Evolutionary conservation across 2,888 invertebrate genomes (phyloP), one percentile per base, ranked within the genome.

Genomic region (Parnassius glacialis): DNA sequence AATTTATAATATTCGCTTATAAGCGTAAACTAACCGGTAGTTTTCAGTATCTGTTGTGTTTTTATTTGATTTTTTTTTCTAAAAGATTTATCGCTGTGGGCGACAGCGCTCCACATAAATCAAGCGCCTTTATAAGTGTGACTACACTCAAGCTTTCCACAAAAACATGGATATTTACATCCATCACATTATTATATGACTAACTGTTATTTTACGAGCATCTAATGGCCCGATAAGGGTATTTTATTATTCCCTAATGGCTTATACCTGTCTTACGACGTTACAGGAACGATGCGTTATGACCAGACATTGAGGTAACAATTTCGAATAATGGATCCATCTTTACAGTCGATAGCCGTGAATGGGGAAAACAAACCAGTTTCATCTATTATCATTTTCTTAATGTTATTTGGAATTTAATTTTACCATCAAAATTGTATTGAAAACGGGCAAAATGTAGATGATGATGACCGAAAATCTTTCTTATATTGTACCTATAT

Each of bases 201-300:
- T 90, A 90, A 91, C 89, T 87, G 90, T 90, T 90, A 91, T 90
- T 91, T 91, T 90, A 91, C 81, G 90, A 89, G 85, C 84, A 75
- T 81, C 84, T 90, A 90, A 91, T 89, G 90, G 88, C 76, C 79
- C 85, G 90, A 90, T 91, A 91, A 87, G 83, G 83, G 84, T 83
- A 80, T 90, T 90, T 90, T 91, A 90, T 90, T 90, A 87, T 85
- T 81, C 88, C 88, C 85, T 87, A 90, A 91, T 88, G 90, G 87
- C 85, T 82, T 85, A 86, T 90, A 91, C 90, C 91, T 91, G 91
- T 90, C 90, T 87, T 84, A 80, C 71, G 75, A 77, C 76, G 80
- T 79, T 80, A 79, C 74, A 72, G 73, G 70, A 71, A 76, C 82
- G 83, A 84, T 89, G 84, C 80, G 82, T 90, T 90, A 90, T 89